phyloP scores from a whole-genome alignment of 2,797 vertebrate genomes.

The Heterohyrax brucei region DNA sequence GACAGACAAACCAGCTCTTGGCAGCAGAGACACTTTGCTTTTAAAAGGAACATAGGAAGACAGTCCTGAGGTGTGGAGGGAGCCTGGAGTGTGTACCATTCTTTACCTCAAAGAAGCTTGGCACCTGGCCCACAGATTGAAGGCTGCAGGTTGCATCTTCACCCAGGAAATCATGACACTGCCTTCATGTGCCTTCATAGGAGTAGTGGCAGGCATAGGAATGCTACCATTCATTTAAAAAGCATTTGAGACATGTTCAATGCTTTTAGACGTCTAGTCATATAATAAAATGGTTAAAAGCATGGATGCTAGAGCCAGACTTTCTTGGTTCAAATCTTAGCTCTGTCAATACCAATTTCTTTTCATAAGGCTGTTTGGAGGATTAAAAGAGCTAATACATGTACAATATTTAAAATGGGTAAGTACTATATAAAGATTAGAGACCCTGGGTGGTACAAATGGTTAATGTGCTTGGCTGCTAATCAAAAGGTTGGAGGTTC shows the following conservation, averaged over 20 bases:
- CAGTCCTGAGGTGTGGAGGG: not conserved
- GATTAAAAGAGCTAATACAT: not conserved
- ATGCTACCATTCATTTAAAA: not conserved
- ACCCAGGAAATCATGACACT: fast-evolving
- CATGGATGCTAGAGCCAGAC: not conserved
- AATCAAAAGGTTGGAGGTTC: not conserved
- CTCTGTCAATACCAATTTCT: not conserved
- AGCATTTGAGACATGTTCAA: not conserved
- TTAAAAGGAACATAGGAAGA: conserved; percentile 6
- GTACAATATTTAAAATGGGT: not conserved
- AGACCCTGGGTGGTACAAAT: not conserved
- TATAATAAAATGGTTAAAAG: not conserved
- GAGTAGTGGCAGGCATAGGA: not conserved
- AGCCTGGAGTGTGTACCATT: fast-evolving
- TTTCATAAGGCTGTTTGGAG: not conserved
- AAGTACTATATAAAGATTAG: not conserved
- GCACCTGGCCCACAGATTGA: not conserved
- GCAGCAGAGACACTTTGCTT: conserved; percentile 55
- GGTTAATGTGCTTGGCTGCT: not conserved
- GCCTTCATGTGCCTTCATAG: not conserved
- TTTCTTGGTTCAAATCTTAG: not conserved
- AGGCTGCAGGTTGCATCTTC: fast-evolving
- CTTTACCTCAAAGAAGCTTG: not conserved
- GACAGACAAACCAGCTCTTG: conserved; percentile 83
- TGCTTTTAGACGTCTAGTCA: not conserved